Conservation (phyloP, 1,140 invertebrate genomes). For the Oryzaephilus surinamensis region DNA sequence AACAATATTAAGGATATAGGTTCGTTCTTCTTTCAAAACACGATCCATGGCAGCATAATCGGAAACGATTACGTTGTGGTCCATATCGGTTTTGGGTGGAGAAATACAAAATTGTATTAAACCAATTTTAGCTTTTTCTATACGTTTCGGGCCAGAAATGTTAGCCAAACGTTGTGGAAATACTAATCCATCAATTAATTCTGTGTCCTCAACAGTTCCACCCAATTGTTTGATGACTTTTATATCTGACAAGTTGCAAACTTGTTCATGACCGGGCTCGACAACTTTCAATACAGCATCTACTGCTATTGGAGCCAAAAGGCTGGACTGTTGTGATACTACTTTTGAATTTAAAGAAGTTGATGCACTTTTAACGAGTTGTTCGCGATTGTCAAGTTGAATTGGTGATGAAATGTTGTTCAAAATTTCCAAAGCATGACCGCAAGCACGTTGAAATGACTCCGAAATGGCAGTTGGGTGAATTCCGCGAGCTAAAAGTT, state of each 20-base stretch:
- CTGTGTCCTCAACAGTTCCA: constrained; percentile 96
- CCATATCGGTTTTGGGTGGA: constrained; percentile 99
- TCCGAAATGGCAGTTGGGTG: constrained; percentile 97
- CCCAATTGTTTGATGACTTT: constrained; percentile 94
- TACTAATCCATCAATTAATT: constrained; percentile 90
- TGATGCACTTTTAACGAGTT: constrained; percentile 86
- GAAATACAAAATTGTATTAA: constrained; percentile 99
- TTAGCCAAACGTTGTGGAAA: constrained; percentile 85
- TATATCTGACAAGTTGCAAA: constrained; percentile 73
- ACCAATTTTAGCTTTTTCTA: constrained; percentile 98
- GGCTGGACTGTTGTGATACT: constrained; percentile 92
- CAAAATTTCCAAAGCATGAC: constrained; percentile 78
- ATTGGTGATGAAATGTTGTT: constrained; percentile 78
- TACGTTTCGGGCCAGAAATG: constrained; percentile 79
- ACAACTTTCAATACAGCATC: constrained; percentile 87
- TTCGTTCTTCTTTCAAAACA: constrained; percentile 94
- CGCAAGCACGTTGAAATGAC: constrained; percentile 85
- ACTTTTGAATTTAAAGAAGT: constrained; percentile 99
- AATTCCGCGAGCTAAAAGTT: constrained; percentile 86
- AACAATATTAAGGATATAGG: constrained; percentile 97
- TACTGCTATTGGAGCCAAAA: constrained; percentile 93
- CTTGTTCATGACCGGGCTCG: constrained; percentile 43
- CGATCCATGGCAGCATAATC: constrained; percentile 99
- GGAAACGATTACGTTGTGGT: constrained; percentile 94
- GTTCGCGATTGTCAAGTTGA: constrained; percentile 77